Conservation (phyloP, 2,888 invertebrate genomes). For the Mythimna pallens region DNA sequence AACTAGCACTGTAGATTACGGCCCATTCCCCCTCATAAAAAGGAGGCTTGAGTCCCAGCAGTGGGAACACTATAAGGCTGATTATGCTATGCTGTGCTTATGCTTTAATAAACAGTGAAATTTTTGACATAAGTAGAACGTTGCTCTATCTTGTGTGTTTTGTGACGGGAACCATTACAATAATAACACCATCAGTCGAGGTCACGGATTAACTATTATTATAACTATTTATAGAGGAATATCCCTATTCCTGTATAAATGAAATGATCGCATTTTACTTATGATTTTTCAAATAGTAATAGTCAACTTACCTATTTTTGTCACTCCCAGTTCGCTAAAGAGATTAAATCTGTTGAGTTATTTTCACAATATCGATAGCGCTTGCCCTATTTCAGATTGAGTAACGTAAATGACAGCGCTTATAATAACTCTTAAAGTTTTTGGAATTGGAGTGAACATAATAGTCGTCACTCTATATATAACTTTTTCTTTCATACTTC, state of each 20-base stretch:
- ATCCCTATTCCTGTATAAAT: neutral
- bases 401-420: neutral
- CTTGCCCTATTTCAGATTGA: conserved; percentile 13
- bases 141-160: too few species aligned
- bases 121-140: too few species aligned
- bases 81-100: too few species aligned
- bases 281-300: conserved; percentile 1
- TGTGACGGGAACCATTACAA: neutral
- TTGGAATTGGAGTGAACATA: neutral
- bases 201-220: neutral
- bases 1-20: too few species aligned
- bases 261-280: neutral
- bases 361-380: conserved; percentile 5
- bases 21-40: too few species aligned
- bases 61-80: too few species aligned
- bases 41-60: too few species aligned
- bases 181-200: neutral
- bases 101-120: too few species aligned
- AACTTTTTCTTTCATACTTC: too few species aligned
- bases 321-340: conserved; percentile 18
- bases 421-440: conserved; percentile 3
- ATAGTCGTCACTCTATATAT: too few species aligned
- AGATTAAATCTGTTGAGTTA: conserved; percentile 38
- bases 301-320: conserved; percentile 8
- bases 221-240: too few species aligned